These are phyloP conservation scores for Chouioia cunea DNA, from an alignment of 2,888 invertebrate genomes.

Conservation along the genomic window DNA sequence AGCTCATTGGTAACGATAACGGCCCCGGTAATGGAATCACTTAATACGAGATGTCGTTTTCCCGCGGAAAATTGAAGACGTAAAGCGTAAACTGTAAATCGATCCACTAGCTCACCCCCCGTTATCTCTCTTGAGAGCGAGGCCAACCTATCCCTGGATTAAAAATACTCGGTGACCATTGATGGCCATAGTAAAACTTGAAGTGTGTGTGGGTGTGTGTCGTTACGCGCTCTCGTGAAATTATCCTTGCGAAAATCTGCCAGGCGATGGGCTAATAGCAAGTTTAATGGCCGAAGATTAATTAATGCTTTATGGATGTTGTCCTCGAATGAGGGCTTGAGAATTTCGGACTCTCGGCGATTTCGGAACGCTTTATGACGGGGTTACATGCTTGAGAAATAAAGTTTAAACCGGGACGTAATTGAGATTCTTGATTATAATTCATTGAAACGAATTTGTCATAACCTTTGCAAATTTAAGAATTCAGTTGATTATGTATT, in stretches of 20 bases:
- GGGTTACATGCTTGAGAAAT: not conserved
- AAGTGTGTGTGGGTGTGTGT: not conserved
- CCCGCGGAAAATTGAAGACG: conserved; percentile 20
- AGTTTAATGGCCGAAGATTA: conserved; percentile 35
- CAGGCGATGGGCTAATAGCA: conserved; percentile 18
- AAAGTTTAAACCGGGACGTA: not conserved
- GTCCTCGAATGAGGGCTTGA: conserved; percentile 20
- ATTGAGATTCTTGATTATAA: not conserved
- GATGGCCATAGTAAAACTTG: conserved; percentile 27
- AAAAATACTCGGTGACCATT: conserved; percentile 37
- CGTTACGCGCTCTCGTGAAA: conserved; percentile 20
- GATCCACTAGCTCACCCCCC: not conserved
- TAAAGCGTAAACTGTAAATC: conserved; percentile 10
- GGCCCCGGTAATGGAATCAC: conserved; percentile 63
- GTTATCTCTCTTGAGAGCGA: not conserved
- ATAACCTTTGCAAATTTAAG: no score
- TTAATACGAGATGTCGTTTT: conserved; percentile 61
- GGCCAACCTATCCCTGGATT: conserved; percentile 18
- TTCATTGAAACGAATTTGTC: no score
- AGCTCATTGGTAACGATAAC: conserved; percentile 60
- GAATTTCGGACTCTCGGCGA: not conserved
- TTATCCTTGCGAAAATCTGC: conserved; percentile 35
- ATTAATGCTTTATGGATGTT: conserved; percentile 43
- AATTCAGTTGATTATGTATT: no score
- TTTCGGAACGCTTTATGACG: conserved; percentile 1